These are phyloP conservation scores for Villa cingulata DNA, from an alignment of 2,888 invertebrate species.

Conservation along the genomic window DNA sequence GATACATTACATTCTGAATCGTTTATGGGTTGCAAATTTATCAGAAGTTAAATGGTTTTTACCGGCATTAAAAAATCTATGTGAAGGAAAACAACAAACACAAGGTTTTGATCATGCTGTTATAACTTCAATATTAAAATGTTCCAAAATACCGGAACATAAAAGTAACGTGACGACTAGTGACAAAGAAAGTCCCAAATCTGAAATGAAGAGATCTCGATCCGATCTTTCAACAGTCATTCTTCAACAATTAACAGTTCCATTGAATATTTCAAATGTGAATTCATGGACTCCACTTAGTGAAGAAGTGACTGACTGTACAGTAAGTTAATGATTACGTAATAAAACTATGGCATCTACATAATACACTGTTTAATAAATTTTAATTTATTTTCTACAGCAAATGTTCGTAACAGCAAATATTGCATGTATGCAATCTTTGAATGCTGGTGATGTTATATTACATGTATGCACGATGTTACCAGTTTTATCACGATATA, in stretches of 20 bases:
- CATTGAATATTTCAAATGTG: conserved; percentile 44
- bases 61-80: conserved; percentile 55
- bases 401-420: conserved; percentile 67
- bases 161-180: conserved; percentile 36
- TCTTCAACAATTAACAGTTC: conserved; percentile 58
- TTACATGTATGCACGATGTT: conserved; percentile 69
- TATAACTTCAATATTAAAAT: conserved; percentile 63
- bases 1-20: conserved; percentile 46
- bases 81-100: conserved; percentile 52
- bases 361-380: not conserved
- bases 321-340: conserved; percentile 23
- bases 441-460: conserved; percentile 69
- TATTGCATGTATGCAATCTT: conserved; percentile 59
- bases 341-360: not conserved
- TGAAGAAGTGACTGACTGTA: conserved; percentile 36
- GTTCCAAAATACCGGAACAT: conserved; percentile 50
- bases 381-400: conserved; percentile 38
- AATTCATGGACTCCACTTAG: conserved; percentile 36
- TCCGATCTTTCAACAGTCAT: conserved; percentile 58
- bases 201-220: conserved; percentile 43
- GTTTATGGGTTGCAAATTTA: conserved; percentile 32
- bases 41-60: conserved; percentile 45
- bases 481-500: conserved; percentile 45
- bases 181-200: conserved; percentile 46
- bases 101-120: conserved; percentile 63